Base-by-base conservation (phyloP, 2,113 vertebrate species). In the Crotalus viridis region DNA sequence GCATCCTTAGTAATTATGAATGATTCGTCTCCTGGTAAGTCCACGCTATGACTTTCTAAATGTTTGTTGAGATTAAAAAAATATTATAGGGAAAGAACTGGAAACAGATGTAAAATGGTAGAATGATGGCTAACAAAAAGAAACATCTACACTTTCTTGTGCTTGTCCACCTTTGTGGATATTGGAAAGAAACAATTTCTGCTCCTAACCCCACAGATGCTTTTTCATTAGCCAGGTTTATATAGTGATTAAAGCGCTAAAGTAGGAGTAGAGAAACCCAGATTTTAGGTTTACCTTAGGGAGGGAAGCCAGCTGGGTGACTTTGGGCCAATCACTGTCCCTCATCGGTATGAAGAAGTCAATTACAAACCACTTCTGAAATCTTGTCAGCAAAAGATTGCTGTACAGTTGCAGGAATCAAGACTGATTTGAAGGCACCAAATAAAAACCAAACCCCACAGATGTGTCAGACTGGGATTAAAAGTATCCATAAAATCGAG, bases 1-100 rank as follows among this genome's bases (percentile, higher is more conserved):
- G 99, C 99, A 48, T 99, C 99, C 0, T 98, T 99, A 22, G 98
- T 99, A 97, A 99, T 99, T 97, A 98, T 99, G 97, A 98, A 98
- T 90, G 99, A 98, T 0, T 93, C 98, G 19, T 96, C 98, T 64
- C 97, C 98, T 96, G 99, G 99, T 99, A 97, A 97, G 96, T 91
- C 85, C n/a, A 52, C 9, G 86, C 5, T 21, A 43, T 24, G 69
- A 88, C 89, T 95, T 57, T 93, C 90, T 56, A 22, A 91, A 21
- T 57, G 48, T 17, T 51, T 89, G 64, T 24, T 12, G 10, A 5
- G n/a, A 43, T 81, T 81, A 9, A 81, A 92, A 48, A 7, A 24
- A 24, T 0, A 9, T 5, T 21, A 55, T 4, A 54, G 39, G 26
- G 28, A 54, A 88, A 12, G 0, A 91, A 22, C 5, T n/a, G 74